Evolutionary conservation across 2,113 vertebrate genomes (phyloP), one percentile per base, ranked within the genome.

Genomic region (Phoenicopterus ruber): DNA sequence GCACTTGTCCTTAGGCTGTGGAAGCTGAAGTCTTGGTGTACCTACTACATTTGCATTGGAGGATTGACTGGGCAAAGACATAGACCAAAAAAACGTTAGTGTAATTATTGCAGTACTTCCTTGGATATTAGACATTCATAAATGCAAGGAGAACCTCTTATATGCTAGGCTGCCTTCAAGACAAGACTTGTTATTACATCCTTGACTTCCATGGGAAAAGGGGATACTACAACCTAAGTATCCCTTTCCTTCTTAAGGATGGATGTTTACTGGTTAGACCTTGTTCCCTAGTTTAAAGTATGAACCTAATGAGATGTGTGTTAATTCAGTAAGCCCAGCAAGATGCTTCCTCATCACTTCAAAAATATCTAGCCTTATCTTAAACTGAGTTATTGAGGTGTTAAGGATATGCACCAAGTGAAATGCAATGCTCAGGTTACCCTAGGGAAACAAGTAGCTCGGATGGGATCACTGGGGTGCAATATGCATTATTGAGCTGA

Each of bases 151-250:
- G 29, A 59, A 26, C 32, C 4, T 58, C 34, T 17, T 46, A 0
- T 55, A 13, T 46, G 13, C 28, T 50, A 42, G 44, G 21, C 12
- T 87, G 34, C 32, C 34, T 93, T 76, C n/a, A 57, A 59, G 17
- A 32, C 4, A 36, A 46, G 55, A 20, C 25, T 13, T 58, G 9
- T 8, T 74, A 16, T 31, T 76, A 9, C 32, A 38, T 69, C 18
- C 19, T 83, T 81, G 59, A 31, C 17, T 70, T 88, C 19, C 2
- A 1, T 21, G 13, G 62, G 66, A 76, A 20, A 71, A 93, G n/a
- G 65, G 24, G 21, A 4, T 62, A 18, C 21, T 31, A 18, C 17
- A 82, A 28, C 3, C 6, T 6, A 5, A 4, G 0, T 16, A n/a
- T 38, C 6, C 47, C 22, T 6, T 83, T 72, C 42, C 10, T 54